Evolutionary conservation across 1,140 invertebrate species (phyloP).

Genomic region (Halictus rubicundus): DNA sequence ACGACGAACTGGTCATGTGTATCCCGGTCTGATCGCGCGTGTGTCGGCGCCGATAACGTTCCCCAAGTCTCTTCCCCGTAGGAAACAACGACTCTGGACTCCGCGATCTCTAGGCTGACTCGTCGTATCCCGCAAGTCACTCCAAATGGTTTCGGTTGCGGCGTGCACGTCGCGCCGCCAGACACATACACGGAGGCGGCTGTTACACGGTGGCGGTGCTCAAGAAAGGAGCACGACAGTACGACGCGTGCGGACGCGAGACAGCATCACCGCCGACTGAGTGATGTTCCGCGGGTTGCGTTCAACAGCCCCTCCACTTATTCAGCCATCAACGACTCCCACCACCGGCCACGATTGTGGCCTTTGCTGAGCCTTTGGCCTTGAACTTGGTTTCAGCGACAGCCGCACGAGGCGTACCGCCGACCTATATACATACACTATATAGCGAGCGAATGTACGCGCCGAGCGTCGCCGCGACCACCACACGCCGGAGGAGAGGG

Average conservation of each 20-base stretch:
- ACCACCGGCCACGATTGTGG: constrained; percentile 74
- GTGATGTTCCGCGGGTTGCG: constrained; percentile 81
- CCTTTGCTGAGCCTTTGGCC: constrained; percentile 82
- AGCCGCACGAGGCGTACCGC: constrained; percentile 78
- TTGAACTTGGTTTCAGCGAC: constrained; percentile 86
- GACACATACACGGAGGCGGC: constrained; percentile 19
- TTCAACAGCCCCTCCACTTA: constrained; percentile 80
- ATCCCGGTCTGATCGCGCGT: constrained; percentile 12
- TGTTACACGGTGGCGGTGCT: background rate
- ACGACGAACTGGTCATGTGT: background rate
- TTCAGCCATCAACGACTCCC: constrained; percentile 78
- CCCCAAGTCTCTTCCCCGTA: too few relatives aligned
- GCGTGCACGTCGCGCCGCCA: constrained; percentile 41
- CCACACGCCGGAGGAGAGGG: background rate
- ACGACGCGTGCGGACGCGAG: constrained; percentile 78
- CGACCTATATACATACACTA: constrained; percentile 76
- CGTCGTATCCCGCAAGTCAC: constrained; percentile 61
- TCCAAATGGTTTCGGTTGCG: constrained; percentile 49
- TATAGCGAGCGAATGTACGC: constrained; percentile 59
- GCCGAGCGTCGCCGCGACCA: constrained; percentile 44
- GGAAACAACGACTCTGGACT: too few relatives aligned
- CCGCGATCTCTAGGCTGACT: constrained; percentile 44
- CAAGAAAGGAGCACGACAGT: constrained; percentile 63
- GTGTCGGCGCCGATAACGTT: too few relatives aligned
- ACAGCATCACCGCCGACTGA: constrained; percentile 83